Evolutionary conservation across 1,140 invertebrate genomes (phyloP), one percentile per base, ranked within the genome.

Genomic region (Leptoteleia sp.): DNA sequence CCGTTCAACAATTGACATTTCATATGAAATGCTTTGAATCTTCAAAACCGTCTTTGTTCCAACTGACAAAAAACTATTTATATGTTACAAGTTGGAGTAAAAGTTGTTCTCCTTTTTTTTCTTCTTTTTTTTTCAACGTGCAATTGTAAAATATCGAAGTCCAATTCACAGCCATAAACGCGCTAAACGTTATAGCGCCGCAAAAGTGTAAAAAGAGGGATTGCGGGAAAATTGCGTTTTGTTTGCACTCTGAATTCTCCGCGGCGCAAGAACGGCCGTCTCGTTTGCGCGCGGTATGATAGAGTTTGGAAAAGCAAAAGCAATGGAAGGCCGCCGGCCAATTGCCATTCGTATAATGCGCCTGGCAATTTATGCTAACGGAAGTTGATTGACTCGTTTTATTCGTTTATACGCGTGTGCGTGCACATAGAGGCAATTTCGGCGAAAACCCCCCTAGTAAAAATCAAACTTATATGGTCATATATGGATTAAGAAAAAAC

Each of bases 141-240:
- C 35, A 55, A 33, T 40, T 27, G 13, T 42, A 52, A 42, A 64
- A 52, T 13, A 27, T 37, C 7, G 7, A 64, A 35, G 27, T 54
- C 31, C 9, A 64, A 40, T 12, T 43, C 6, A 6, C 31, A 11
- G 11, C 35, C 38, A 33, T 45, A 55, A 72, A 57, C 55, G 9
- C 2, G 29, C 29, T 47, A 47, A 70, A 59, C 38, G 35, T n/a
- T 45, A 55, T 27, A 62, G 29, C 48, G 47, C 29, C 15, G 38
- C 15, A n/a, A 15, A 57, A 38, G 57, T 57, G 57, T 37, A 65
- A 77, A 70, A 45, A 61, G 48, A 40, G 55, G 40, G 55, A 76
- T 76, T 76, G 62, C 27, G n/a, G 22, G 59, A 70, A 77, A 64
- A 76, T 77, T 64, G 65, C 64, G 13, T 70, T 70, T 57, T 77